Evolutionary conservation across 1,140 invertebrate species (phyloP).

Genomic region (Galleria mellonella): DNA sequence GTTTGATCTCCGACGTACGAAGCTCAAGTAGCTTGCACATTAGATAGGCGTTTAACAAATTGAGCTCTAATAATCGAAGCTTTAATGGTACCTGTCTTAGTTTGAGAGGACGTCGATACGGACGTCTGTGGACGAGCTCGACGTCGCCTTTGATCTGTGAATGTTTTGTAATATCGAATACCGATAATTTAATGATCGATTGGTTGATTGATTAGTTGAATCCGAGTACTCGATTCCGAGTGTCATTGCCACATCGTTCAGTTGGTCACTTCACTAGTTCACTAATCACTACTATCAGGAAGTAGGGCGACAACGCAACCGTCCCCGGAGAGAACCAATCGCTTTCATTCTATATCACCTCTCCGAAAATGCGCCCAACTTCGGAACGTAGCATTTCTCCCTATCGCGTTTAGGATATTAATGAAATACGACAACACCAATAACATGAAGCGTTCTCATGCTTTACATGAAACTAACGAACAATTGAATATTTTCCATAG

Average conservation of each 20-base stretch:
- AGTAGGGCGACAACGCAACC: slow-evolving; percentile 43
- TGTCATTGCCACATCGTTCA: neutral
- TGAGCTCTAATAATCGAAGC: slow-evolving; percentile 55
- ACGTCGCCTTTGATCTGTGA: slow-evolving; percentile 13
- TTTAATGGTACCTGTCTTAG: slow-evolving; percentile 49
- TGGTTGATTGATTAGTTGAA: neutral
- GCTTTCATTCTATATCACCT: slow-evolving; percentile 42
- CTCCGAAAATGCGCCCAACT: slow-evolving; percentile 52
- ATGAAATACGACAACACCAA: slow-evolving; percentile 24
- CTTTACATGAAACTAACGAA: no score
- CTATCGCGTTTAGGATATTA: slow-evolving; percentile 13
- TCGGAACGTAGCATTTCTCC: slow-evolving; percentile 14
- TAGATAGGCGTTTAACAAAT: slow-evolving; percentile 72
- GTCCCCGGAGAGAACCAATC: slow-evolving; percentile 52
- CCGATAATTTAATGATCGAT: slow-evolving; percentile 1
- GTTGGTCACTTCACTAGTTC: neutral
- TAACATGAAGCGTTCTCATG: neutral
- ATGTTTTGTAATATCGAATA: slow-evolving; percentile 6
- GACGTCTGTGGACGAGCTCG: slow-evolving; percentile 20
- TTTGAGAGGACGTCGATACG: slow-evolving; percentile 11
- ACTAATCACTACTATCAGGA: slow-evolving; percentile 10
- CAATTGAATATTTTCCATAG: no score
- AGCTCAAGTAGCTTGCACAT: slow-evolving; percentile 53
- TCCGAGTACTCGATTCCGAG: neutral
- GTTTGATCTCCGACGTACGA: slow-evolving; percentile 27